These are phyloP conservation scores for Ochropleura leucogaster DNA, from an alignment of 2,888 invertebrate genomes.

Conservation along the genomic window DNA sequence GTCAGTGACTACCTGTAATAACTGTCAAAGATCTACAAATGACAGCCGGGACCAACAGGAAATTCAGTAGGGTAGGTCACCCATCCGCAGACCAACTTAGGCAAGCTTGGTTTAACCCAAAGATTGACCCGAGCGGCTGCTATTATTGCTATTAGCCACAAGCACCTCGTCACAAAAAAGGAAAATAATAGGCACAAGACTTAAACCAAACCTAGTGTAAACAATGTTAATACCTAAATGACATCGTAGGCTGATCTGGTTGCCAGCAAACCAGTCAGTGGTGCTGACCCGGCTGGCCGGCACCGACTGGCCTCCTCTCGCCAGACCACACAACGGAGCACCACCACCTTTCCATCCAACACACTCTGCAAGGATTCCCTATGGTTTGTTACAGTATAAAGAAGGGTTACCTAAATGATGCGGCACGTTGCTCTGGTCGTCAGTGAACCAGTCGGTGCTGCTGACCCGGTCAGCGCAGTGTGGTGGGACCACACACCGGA, in stretches of 20 bases:
- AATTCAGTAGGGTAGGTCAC: no score
- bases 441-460: constrained; percentile 97
- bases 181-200: not conserved
- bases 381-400: not conserved
- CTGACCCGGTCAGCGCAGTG: constrained; percentile 97
- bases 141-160: no score
- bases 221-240: constrained; percentile 77
- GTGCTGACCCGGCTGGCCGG: constrained; percentile 96
- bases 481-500: constrained; percentile 97
- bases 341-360: not conserved
- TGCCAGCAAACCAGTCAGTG: constrained; percentile 97
- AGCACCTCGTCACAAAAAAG: not conserved
- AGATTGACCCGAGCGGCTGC: no score
- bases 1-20: no score
- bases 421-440: constrained; percentile 93
- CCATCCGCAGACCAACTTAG: no score
- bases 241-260: constrained; percentile 92
- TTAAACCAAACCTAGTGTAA: not conserved
- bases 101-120: no score
- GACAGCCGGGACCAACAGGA: no score
- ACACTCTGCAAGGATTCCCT: not conserved
- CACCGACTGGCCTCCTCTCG: no score
- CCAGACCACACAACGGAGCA: constrained; percentile 24
- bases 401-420: constrained; percentile 80
- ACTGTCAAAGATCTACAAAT: no score